Percentiles rank a stretch among this genome's conserved stretches.
phyloP scores from a whole-genome alignment of 1,140 invertebrate species.

The Achatina immaculata region DNA sequence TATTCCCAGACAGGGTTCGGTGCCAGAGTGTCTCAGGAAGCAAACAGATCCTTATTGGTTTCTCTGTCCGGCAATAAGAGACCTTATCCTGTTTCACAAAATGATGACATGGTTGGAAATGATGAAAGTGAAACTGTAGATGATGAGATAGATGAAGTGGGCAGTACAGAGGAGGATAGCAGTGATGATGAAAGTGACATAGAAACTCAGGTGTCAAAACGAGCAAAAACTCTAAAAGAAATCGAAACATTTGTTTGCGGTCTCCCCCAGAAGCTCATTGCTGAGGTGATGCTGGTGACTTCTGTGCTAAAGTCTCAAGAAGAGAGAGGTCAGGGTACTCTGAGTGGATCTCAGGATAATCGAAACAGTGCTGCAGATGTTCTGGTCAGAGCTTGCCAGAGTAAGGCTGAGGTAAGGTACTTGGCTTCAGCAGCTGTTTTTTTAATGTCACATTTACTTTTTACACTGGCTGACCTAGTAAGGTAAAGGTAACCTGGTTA shows the following conservation, averaged over 20 bases:
- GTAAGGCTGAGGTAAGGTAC: neutral
- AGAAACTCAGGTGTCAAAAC: neutral
- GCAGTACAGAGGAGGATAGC: neutral
- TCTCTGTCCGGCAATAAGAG: no score
- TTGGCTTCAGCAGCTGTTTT: no score
- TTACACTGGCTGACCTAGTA: no score
- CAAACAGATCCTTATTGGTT: no score
- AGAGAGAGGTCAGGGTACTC: neutral
- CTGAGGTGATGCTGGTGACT: neutral
- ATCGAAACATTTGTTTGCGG: neutral
- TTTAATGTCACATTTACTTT: no score
- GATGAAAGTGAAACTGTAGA: neutral
- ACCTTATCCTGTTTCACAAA: neutral
- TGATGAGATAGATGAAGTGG: constrained; percentile 3
- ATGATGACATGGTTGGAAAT: neutral
- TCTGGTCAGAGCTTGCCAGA: neutral
- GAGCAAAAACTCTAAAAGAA: neutral
- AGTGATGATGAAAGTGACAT: neutral
- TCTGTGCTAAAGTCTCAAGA: neutral
- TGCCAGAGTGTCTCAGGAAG: no score
- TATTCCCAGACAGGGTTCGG: no score
- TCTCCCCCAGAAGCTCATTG: neutral
- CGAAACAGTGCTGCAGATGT: neutral
- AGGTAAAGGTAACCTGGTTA: no score
- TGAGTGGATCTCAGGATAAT: neutral